A percentile compares a stretch with the other conserved stretches of the same genome.
phyloP scores from a whole-genome alignment of 2,113 vertebrate genomes.

The Neolamprologus toae region DNA sequence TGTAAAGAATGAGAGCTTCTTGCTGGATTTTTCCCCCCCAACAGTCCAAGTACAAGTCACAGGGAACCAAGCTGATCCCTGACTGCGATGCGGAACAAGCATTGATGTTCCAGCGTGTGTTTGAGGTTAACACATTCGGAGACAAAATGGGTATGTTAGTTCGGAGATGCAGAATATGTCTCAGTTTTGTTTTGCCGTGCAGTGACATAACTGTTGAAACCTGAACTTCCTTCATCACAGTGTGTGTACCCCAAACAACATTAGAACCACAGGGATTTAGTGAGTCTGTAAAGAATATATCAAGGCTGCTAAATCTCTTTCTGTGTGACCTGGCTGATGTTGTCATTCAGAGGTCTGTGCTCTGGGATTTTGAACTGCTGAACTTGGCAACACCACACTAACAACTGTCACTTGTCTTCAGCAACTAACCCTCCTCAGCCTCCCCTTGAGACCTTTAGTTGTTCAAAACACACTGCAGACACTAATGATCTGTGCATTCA shows the following conservation, averaged over 20 bases:
- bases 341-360: background rate
- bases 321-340: background rate
- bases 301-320: background rate
- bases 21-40: background rate
- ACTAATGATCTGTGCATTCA: background rate
- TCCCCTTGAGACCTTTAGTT: background rate
- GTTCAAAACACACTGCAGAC: background rate
- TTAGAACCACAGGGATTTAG: background rate
- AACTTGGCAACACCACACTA: background rate
- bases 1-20: background rate
- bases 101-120: constrained; percentile 64
- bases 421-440: background rate
- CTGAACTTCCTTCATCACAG: background rate
- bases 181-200: background rate
- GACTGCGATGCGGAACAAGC: constrained; percentile 47
- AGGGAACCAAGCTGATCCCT: constrained; percentile 64
- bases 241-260: rapidly evolving
- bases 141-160: constrained; percentile 37
- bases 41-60: constrained; percentile 61
- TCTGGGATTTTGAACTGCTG: background rate
- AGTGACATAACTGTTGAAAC: background rate
- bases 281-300: background rate
- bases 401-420: background rate
- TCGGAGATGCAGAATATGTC: background rate
- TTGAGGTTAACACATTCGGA: constrained; percentile 48